Evolutionary conservation across 2,797 vertebrate species (phyloP), one percentile per base, ranked within the genome.

Genomic region (Ceryle rudis): DNA sequence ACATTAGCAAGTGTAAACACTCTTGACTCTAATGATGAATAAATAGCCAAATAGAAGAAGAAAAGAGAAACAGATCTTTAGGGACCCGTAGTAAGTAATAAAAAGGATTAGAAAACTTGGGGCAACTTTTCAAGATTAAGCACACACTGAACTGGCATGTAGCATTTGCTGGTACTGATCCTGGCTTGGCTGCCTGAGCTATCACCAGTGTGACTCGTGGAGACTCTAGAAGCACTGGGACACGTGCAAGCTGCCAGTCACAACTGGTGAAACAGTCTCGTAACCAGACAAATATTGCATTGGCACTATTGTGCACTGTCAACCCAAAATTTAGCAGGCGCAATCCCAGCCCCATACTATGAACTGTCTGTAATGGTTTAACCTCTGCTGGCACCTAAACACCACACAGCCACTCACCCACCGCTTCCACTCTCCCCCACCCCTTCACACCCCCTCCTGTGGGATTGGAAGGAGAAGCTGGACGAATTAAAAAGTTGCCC

Each of bases 131-230:
- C 41, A 64, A 78, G 46, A 21, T 20, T 4, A 81, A 58, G 52
- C 16, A 61, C 4, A n/a, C 28, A 23, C 2, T 10, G n/a, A 71
- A 35, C 19, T 35, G 62, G 37, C 28, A 46, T 0, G 0, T 7
- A 10, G 11, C 17, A 31, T 54, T 26, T 26, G 15, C n/a, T 57
- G 42, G 41, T 15, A 71, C 28, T 29, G 2, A 11, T 5, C 14
- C 16, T 16, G 14, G 35, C 21, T 64, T 7, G 18, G 35, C 42
- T 60, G 14, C 41, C 49, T 33, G 35, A 37, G 25, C 6, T 4
- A 2, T 14, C 41, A 57, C 6, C 42, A 66, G 9, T 1, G 31
- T 1, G 14, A 52, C 55, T 42, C 6, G 1, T 2, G 39, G 14
- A 60, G 29, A 51, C 11, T n/a, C 3, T 0, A 8, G 22, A 83